Conservation (phyloP, 2,113 vertebrate genomes). For the Caranx melampygus region DNA sequence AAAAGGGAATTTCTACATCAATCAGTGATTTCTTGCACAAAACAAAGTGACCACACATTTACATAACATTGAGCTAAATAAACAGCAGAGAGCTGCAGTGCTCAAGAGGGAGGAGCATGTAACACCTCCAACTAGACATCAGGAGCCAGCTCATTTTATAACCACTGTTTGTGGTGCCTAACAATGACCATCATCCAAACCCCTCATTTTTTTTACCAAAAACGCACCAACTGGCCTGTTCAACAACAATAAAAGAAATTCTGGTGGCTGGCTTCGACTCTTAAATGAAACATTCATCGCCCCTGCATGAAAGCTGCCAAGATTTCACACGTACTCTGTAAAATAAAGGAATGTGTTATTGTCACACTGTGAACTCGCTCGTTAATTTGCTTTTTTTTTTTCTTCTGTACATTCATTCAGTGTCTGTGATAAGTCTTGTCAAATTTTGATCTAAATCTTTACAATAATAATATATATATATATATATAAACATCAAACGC, state of each 20-base stretch:
- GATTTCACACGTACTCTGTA: constrained; percentile 42
- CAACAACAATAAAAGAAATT: background rate
- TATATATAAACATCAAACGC: background rate
- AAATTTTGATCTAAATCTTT: background rate
- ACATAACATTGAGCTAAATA: constrained; percentile 59
- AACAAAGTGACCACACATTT: constrained; percentile 58
- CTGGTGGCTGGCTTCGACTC: background rate
- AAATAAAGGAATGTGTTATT: constrained; percentile 24
- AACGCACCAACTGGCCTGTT: background rate
- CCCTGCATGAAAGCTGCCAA: constrained; percentile 28
- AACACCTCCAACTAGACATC: constrained; percentile 59
- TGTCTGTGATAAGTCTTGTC: background rate
- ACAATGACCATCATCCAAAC: constrained; percentile 31
- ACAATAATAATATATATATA: background rate
- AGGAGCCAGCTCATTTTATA: constrained; percentile 56
- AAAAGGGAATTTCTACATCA: constrained; percentile 48
- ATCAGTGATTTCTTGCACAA: constrained; percentile 37
- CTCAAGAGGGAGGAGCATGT: constrained; percentile 63
- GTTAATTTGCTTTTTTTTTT: constrained; percentile 32
- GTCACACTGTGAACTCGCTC: constrained; percentile 29
- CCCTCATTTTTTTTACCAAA: background rate
- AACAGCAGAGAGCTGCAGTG: constrained; percentile 43
- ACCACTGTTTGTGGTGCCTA: constrained; percentile 51
- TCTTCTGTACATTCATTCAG: constrained; percentile 26
- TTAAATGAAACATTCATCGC: constrained; percentile 6